Evolutionary conservation across 2,797 vertebrate genomes (phyloP).

Genomic region (Poeciliopsis infans): DNA sequence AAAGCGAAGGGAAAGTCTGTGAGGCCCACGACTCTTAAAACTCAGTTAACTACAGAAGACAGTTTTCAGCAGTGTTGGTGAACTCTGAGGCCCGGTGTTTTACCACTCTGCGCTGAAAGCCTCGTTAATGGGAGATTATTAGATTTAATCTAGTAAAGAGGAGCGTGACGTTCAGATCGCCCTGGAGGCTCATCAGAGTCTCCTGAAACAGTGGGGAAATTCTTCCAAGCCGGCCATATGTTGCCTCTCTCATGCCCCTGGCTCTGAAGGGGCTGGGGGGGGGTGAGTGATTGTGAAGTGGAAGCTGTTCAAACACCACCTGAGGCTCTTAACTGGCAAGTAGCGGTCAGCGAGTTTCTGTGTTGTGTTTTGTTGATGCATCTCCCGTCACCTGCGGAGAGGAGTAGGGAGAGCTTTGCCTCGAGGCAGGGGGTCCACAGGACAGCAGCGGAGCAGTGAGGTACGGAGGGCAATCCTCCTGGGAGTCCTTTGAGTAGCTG

Average conservation of each 20-base stretch:
- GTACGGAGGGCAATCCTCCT: conserved; percentile 65
- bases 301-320: conserved; percentile 69
- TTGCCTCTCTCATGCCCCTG: conserved; percentile 47
- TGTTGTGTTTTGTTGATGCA: conserved; percentile 62
- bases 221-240: conserved; percentile 72
- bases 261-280: conserved; percentile 30
- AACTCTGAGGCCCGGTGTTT: conserved; percentile 59
- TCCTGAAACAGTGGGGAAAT: conserved; percentile 78
- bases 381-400: conserved; percentile 63
- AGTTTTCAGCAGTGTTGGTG: conserved; percentile 46
- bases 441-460: conserved; percentile 53
- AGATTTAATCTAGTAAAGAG: conserved; percentile 82
- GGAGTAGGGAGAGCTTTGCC: conserved; percentile 59
- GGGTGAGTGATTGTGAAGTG: conserved; percentile 51
- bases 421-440: conserved; percentile 57
- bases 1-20: conserved; percentile 64
- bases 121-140: conserved; percentile 85
- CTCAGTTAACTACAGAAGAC: conserved; percentile 64
- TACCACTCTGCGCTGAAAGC: conserved; percentile 74
- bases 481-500: conserved; percentile 78
- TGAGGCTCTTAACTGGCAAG: conserved; percentile 72
- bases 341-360: conserved; percentile 42
- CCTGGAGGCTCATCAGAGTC: conserved; percentile 70
- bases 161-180: conserved; percentile 74
- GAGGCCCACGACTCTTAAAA: conserved; percentile 73